Conservation (phyloP, 2,888 invertebrate species). For the Fragum fragum region DNA sequence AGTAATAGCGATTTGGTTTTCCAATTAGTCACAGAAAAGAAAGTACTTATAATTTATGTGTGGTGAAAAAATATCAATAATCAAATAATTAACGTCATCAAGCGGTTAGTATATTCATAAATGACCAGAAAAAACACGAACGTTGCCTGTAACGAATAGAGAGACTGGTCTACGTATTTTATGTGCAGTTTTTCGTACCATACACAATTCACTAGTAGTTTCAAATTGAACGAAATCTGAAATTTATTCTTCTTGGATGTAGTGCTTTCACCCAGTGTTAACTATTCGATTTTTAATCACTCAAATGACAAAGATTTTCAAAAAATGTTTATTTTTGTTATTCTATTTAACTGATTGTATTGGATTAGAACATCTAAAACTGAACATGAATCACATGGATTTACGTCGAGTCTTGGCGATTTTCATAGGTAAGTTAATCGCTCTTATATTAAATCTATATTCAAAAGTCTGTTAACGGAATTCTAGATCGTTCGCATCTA, state of each 20-base stretch:
- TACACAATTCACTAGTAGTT: constrained; percentile 10
- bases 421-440: neutral
- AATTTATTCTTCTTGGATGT: neutral
- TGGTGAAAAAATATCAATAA: neutral
- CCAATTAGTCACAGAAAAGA: neutral
- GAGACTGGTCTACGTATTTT: neutral
- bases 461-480: no score
- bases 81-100: neutral
- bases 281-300: no score
- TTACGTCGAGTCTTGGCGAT: neutral
- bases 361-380: neutral
- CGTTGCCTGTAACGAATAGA: neutral
- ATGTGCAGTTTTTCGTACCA: constrained; percentile 24
- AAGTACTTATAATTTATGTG: neutral
- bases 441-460: neutral
- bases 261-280: neutral
- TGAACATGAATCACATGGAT: neutral
- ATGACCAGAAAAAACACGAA: constrained; percentile 2
- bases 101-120: neutral
- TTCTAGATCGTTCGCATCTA: no score
- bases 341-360: neutral
- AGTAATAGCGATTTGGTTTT: neutral
- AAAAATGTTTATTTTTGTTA: neutral
- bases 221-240: neutral
- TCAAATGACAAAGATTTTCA: no score